Evolutionary conservation across 2,113 vertebrate genomes (phyloP).

Genomic region (Rutilus rutilus): DNA sequence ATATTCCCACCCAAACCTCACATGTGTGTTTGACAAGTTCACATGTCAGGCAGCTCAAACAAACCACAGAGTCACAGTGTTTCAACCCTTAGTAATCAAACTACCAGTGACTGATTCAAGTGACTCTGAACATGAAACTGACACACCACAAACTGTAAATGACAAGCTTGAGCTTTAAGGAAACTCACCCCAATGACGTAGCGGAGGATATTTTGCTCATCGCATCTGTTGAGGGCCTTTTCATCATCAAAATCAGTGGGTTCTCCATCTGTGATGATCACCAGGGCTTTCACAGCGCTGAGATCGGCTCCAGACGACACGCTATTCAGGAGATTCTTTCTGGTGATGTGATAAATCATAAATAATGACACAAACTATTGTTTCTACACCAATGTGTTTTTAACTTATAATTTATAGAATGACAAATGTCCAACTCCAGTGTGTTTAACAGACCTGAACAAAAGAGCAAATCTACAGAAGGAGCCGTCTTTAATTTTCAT

Average conservation of each 20-base stretch:
- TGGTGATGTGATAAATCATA: slow-evolving; percentile 51
- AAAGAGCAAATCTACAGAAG: neutral
- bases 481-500: neutral
- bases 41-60: no score
- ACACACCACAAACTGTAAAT: neutral
- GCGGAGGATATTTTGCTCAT: slow-evolving; percentile 62
- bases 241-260: slow-evolving; percentile 15
- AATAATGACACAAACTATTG: neutral
- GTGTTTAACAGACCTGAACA: neutral
- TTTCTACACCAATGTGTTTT: neutral
- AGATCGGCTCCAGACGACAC: slow-evolving; percentile 63
- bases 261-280: slow-evolving; percentile 82
- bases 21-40: no score
- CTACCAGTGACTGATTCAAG: no score
- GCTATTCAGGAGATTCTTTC: slow-evolving; percentile 56
- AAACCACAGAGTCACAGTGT: no score
- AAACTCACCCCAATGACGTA: slow-evolving; percentile 75
- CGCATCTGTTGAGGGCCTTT: accelerated
- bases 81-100: no score
- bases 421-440: neutral
- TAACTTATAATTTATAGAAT: neutral
- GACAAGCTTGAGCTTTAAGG: neutral
- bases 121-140: no score
- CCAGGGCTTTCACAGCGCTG: slow-evolving; percentile 76
- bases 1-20: no score